A percentile compares a stretch with the other conserved stretches of the same genome.
Evolutionary conservation across 35 echinoderm and acorn worm species (phyloP).

Genomic region (Heliocidaris tuberculata): DNA sequence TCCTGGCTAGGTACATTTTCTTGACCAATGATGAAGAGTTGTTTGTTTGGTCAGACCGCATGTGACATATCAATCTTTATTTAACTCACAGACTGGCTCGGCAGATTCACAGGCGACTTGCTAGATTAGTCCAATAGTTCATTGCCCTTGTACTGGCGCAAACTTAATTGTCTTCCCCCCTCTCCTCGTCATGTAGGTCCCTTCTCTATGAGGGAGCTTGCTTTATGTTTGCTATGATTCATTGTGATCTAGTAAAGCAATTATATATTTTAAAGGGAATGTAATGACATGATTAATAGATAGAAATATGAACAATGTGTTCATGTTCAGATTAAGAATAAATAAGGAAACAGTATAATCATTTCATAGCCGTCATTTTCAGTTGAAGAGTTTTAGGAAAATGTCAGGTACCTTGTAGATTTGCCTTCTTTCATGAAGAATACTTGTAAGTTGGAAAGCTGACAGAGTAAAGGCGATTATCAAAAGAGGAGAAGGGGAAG

Average conservation of each 20-base stretch:
- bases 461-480: not conserved
- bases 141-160: constrained; percentile 25
- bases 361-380: not conserved
- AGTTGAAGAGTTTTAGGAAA: not conserved
- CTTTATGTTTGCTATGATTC: constrained; percentile 9
- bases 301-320: not conserved
- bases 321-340: not conserved
- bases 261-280: not conserved
- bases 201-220: not conserved
- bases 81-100: not conserved
- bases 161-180: constrained; percentile 19
- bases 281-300: not conserved
- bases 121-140: constrained; percentile 44
- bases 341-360: not conserved
- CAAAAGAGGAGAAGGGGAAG: not conserved
- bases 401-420: not conserved
- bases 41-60: constrained; percentile 15
- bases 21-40: not conserved
- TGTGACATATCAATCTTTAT: constrained; percentile 18
- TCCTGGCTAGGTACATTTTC: not conserved
- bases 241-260: not conserved
- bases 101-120: constrained; percentile 10
- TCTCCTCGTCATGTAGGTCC: not conserved
- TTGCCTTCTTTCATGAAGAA: not conserved
- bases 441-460: not conserved